Evolutionary conservation across 2,888 invertebrate genomes (phyloP).

Genomic region (Microctonus hyperodae): DNA sequence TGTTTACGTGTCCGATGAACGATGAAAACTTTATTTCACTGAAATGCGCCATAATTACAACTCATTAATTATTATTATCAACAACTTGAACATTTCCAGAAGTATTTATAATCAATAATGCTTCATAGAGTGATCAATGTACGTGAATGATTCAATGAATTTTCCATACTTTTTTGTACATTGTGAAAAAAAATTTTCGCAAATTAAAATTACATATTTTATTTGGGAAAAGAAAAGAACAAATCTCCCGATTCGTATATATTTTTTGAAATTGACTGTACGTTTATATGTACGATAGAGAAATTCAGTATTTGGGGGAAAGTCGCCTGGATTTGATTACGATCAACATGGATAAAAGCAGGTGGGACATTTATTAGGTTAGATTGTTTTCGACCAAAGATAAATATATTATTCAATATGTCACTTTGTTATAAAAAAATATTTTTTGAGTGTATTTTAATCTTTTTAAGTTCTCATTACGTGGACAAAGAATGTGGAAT

Average conservation of each 20-base stretch:
- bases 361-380: conserved; percentile 44
- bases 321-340: conserved; percentile 44
- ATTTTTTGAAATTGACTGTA: conserved; percentile 9
- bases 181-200: not conserved
- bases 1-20: not conserved
- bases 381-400: conserved; percentile 39
- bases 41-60: not conserved
- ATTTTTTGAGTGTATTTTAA: too few species aligned
- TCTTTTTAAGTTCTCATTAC: too few species aligned
- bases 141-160: not conserved
- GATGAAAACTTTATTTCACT: not conserved
- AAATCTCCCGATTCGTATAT: conserved; percentile 10
- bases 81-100: not conserved
- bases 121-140: not conserved
- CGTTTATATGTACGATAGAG: conserved; percentile 14
- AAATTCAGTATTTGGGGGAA: conserved; percentile 38
- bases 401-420: too few species aligned
- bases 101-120: not conserved
- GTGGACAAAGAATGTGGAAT: too few species aligned
- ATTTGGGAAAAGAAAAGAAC: not conserved
- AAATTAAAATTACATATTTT: not conserved
- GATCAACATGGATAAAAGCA: conserved; percentile 40
- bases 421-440: too few species aligned
- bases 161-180: not conserved
- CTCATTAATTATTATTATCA: conserved; percentile 24